Percentiles rank a stretch among this genome's conserved stretches.
Conservation (phyloP, 2,888 invertebrate genomes). For the Cheilosia impressa region DNA sequence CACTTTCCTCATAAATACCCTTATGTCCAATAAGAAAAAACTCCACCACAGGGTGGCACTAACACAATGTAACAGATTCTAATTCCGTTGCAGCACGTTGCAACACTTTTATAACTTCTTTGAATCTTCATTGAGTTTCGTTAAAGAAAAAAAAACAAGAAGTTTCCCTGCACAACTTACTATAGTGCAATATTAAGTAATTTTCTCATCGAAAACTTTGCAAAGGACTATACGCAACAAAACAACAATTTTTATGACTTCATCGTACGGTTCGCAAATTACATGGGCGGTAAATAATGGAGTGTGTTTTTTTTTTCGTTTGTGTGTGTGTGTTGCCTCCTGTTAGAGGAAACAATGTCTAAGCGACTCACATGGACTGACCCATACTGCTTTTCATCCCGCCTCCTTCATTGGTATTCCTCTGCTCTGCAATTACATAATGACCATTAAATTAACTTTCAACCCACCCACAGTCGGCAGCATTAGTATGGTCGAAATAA, state of each 20-base stretch:
- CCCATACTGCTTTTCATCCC: constrained; percentile 1
- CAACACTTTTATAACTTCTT: constrained; percentile 10
- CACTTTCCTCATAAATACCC: too few relatives aligned
- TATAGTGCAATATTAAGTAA: constrained; percentile 60
- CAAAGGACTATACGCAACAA: constrained; percentile 42
- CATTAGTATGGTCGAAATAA: not conserved
- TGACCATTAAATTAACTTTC: constrained; percentile 65
- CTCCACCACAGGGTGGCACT: too few relatives aligned
- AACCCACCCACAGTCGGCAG: constrained; percentile 1
- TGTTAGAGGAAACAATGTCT: constrained; percentile 51
- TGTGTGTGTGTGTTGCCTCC: not conserved
- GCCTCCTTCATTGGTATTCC: constrained; percentile 45
- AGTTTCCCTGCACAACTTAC: constrained; percentile 26
- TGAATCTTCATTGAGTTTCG: constrained; percentile 23
- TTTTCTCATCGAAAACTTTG: constrained; percentile 62
- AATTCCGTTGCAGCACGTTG: constrained; percentile 11
- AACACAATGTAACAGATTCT: constrained; percentile 2
- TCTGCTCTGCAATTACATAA: constrained; percentile 66
- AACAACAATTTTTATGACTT: constrained; percentile 66
- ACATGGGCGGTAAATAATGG: constrained; percentile 59
- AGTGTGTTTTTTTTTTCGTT: constrained; percentile 11
- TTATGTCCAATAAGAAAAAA: too few relatives aligned
- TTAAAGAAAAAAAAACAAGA: not conserved
- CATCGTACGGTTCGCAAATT: constrained; percentile 64
- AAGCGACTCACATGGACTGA: constrained; percentile 34